Evolutionary conservation across 37 sponge, comb jelly and placozoan species (phyloP).

Genomic region (Bolinopsis microptera): DNA sequence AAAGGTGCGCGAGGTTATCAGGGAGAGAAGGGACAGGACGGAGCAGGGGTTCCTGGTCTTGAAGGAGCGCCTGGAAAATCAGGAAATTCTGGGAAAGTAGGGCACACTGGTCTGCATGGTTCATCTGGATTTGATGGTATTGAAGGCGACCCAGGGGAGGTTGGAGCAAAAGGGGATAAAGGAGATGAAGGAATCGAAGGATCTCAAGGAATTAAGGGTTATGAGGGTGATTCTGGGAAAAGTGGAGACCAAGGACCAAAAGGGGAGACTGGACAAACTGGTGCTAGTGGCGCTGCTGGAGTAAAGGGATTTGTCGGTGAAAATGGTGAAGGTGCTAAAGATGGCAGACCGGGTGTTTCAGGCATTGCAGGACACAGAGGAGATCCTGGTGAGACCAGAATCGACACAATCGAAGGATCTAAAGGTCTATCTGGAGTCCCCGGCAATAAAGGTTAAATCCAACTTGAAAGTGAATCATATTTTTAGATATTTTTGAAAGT

Average conservation of each 20-base stretch:
- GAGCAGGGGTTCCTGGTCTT: background rate
- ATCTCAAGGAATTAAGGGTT: background rate
- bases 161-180: background rate
- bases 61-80: background rate
- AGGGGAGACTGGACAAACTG: background rate
- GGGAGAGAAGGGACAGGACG: background rate
- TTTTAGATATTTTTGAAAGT: no score
- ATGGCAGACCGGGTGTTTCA: background rate
- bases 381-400: background rate
- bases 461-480: no score
- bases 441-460: no score
- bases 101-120: background rate
- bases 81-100: background rate
- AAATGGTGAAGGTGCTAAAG: background rate
- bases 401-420: background rate
- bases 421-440: background rate
- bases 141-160: background rate
- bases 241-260: background rate
- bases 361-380: background rate
- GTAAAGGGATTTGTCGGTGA: constrained; percentile 14
- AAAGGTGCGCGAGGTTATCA: background rate
- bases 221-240: background rate
- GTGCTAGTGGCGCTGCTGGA: background rate
- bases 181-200: background rate
- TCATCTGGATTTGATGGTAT: background rate